phyloP scores from a whole-genome alignment of 2,113 vertebrate species.

The Electrona antarctica region DNA sequence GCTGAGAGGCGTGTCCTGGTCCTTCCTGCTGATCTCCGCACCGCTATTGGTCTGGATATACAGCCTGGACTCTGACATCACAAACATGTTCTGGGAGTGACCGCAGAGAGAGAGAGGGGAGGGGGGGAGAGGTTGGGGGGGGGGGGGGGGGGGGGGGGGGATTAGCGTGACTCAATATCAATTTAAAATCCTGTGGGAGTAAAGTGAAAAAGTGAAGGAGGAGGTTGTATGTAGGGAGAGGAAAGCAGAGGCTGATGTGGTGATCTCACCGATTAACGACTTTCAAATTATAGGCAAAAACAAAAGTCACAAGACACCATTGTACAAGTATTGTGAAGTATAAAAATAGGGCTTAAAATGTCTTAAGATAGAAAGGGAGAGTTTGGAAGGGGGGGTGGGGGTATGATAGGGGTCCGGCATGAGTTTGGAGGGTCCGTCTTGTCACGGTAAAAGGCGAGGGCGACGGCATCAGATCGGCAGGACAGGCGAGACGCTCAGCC shows the following conservation, averaged over 20 bases:
- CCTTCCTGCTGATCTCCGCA: conserved; percentile 73
- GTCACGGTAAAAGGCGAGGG: too few species aligned
- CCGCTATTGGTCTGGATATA: conserved; percentile 81
- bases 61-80: conserved; percentile 84
- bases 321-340: too few species aligned
- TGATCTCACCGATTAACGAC: background rate
- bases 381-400: too few species aligned
- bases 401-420: too few species aligned
- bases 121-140: background rate
- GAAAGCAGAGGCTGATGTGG: background rate
- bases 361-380: too few species aligned
- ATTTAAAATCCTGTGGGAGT: background rate
- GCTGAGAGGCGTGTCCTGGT: conserved; percentile 77
- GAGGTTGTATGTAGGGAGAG: background rate
- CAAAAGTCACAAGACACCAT: too few species aligned
- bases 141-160: background rate
- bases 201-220: background rate
- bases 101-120: background rate
- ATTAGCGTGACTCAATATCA: background rate
- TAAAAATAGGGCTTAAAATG: too few species aligned
- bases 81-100: conserved; percentile 83
- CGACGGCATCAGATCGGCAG: too few species aligned
- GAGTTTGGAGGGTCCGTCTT: too few species aligned
- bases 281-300: too few species aligned
- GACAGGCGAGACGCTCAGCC: too few species aligned